phyloP scores from a whole-genome alignment of 2,113 vertebrate species.

The Anhinga anhinga region DNA sequence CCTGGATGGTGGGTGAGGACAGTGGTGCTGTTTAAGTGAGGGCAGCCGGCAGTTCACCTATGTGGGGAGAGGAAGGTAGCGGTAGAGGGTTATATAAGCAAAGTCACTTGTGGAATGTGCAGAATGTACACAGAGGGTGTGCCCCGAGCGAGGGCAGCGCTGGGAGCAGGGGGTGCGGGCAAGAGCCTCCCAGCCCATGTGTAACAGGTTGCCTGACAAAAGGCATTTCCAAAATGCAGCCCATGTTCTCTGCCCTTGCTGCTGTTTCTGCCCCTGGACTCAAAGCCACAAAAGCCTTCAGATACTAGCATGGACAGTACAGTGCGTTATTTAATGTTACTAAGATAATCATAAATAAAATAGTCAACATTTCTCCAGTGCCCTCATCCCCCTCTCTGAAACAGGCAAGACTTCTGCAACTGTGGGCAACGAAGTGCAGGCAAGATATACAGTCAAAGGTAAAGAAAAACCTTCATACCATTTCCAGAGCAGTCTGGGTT shows the following conservation, averaged over 20 bases:
- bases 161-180: not conserved
- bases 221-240: not conserved
- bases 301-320: not conserved
- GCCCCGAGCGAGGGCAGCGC: not conserved
- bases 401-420: not conserved
- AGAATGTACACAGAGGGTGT: constrained; percentile 60
- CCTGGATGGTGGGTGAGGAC: not conserved
- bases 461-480: not conserved
- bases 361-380: not conserved
- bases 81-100: constrained; percentile 70
- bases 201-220: not conserved
- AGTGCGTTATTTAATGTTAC: not conserved
- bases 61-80: not conserved
- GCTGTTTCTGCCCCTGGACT: not conserved
- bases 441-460: not conserved
- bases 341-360: not conserved
- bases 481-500: not conserved
- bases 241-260: not conserved
- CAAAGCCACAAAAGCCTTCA: not conserved
- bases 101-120: constrained; percentile 54
- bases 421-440: not conserved
- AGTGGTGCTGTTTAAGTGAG: not conserved
- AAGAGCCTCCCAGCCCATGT: not conserved
- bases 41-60: constrained; percentile 1
- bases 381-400: not conserved